A percentile compares a stretch with the other conserved stretches of the same genome.
These are phyloP conservation scores for Rhizoglyphus robini DNA, from an alignment of 1,140 invertebrate species.

Conservation along the genomic window DNA sequence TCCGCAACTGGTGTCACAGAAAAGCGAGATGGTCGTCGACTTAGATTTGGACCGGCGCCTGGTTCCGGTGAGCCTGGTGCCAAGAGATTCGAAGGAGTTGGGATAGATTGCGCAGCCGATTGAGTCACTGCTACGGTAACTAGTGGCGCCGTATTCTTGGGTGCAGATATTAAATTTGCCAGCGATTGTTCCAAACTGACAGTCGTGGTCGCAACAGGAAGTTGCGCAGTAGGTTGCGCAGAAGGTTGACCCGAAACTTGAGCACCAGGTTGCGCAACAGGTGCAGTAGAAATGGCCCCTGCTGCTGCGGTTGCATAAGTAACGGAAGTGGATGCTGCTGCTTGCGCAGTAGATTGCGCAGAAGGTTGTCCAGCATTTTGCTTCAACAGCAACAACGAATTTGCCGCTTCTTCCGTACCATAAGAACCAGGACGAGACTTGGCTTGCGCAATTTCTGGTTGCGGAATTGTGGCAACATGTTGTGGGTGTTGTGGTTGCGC, in stretches of 20 bases:
- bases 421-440: not conserved
- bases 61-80: too few species aligned
- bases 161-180: not conserved
- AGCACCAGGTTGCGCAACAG: too few species aligned
- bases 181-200: not conserved
- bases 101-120: not conserved
- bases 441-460: not conserved
- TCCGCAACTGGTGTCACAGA: conserved; percentile 6
- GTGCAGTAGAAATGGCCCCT: not conserved
- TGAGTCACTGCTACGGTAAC: not conserved
- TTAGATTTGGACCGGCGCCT: not conserved
- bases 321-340: not conserved
- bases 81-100: not conserved
- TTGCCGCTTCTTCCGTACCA: not conserved
- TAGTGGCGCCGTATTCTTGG: not conserved
- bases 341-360: not conserved
- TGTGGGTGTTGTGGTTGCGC: not conserved
- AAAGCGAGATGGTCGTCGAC: conserved; percentile 1
- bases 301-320: not conserved
- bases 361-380: not conserved
- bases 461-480: not conserved
- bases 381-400: not conserved
- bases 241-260: too few species aligned
- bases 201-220: too few species aligned
- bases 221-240: too few species aligned